A percentile compares a stretch with the other conserved stretches of the same genome.
Evolutionary conservation across 2,888 invertebrate genomes (phyloP).

Genomic region (Blastobasis lacticolella): DNA sequence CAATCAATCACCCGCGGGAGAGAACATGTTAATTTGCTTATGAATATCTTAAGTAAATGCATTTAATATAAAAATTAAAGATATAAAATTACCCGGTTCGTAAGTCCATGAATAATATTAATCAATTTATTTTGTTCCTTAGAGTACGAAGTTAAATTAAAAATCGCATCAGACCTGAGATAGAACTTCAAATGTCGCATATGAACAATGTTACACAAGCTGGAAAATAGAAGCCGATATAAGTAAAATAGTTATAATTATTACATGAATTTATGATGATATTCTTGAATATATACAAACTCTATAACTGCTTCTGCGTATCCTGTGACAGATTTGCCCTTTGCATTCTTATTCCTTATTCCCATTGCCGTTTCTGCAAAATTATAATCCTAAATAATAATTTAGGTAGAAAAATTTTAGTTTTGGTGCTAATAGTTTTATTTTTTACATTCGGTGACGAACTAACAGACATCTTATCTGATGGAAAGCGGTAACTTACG

Average conservation of each 20-base stretch:
- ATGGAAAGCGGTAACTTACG: too few relatives aligned
- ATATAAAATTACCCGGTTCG: constrained; percentile 74
- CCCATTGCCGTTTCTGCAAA: constrained; percentile 88
- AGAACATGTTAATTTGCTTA: too few relatives aligned
- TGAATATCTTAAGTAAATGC: too few relatives aligned
- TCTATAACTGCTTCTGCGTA: constrained; percentile 91
- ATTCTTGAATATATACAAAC: constrained; percentile 27
- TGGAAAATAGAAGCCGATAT: constrained; percentile 23
- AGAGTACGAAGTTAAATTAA: constrained; percentile 80
- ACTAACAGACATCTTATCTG: too few relatives aligned
- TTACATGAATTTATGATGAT: background rate
- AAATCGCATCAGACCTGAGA: constrained; percentile 81
- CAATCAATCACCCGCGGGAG: too few relatives aligned
- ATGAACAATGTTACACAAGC: constrained; percentile 88
- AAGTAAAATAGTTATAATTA: background rate
- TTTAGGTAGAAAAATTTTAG: too few relatives aligned
- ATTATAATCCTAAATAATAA: too few relatives aligned
- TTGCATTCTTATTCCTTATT: constrained; percentile 78
- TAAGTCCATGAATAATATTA: constrained; percentile 82
- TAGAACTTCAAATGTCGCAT: constrained; percentile 84
- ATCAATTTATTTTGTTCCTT: constrained; percentile 80
- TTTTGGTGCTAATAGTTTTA: too few relatives aligned
- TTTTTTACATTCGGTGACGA: too few relatives aligned
- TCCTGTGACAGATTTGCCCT: constrained; percentile 81
- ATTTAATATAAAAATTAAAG: too few relatives aligned